Base-by-base conservation (phyloP, 2,888 invertebrate genomes). In the Margaritifera margaritifera region DNA sequence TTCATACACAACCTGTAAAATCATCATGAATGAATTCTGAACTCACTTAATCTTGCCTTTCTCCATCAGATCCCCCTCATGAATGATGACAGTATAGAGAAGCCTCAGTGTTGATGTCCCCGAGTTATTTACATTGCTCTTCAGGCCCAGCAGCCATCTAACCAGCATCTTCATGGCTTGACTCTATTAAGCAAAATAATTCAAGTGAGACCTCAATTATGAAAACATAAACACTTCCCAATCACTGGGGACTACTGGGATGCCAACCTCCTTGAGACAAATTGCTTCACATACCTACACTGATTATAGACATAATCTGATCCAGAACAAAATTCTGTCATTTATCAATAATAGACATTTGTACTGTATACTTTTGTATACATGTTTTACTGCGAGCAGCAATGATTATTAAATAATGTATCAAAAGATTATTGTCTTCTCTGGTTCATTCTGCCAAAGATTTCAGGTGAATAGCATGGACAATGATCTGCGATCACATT, bases 121-220 rank as follows among this genome's bases (percentile, higher is more conserved):
- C 8, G 86, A 85, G 73, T 85, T 86, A 75, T 82, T 83, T 8
- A 81, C 77, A 68, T 85, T 85, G 64, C 80, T 84, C 90, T 96
- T 96, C 65, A 98, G 91, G 0, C 98, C 98, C 54, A 97, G 91
- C 57, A 98, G 91, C 98, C 98, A 98, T 61, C 98, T 93, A 0
- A 97, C 97, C 94, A 99, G 96, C 75, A 97, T 94, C 90, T 99
- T 99, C 84, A 98, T 92, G 0, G 96, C 98, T 90, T 97, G 97
- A 66, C 92, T 86, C 91, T 92, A 74, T 42, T 72, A 80, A 72
- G 59, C 53, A 72, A 58, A 62, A 52, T 50, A 68, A n/a, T 52
- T 27, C n/a, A 52, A 22, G 4, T 20, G 19, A 22, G 54, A 42
- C 11, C 11, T 11, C 11, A 42, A 1, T 42, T 42, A 11, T 42